Base-by-base conservation (phyloP, 1,140 invertebrate species). In the Sogatella furcifera region DNA sequence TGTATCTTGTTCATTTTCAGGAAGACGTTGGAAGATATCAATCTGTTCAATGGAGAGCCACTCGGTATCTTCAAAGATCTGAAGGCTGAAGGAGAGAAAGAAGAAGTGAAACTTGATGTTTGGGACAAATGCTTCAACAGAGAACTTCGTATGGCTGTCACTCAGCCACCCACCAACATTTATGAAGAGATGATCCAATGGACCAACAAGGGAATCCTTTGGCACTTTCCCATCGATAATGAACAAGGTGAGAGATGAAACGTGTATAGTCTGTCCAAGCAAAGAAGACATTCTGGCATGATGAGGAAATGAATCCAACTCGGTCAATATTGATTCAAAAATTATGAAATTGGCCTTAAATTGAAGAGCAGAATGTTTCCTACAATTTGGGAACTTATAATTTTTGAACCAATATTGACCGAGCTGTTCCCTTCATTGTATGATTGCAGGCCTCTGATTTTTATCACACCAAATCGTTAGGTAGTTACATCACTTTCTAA, bases 201-300 rank as follows among this genome's bases (percentile, higher is more conserved):
- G 92, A 98, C 96, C 0, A 84, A 96, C 54, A 83, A 95, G 73
- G 92, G 92, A 49, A 97, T 95, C 77, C 67, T 98, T 9, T 99
- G 96, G 96, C 84, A 88, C 56, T 99, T 97, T 73, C 97, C 97
- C 11, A 95, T 99, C 60, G 78, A 98, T 73, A 99, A 99, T 80
- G 95, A 98, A 77, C 87, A 92, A 82, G 95, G 92, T 92, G 76
- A n/a, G n/a, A n/a, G n/a, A 43, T 17, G 43, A 5, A 43, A n/a
- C n/a, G n/a, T n/a, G n/a, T n/a, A n/a, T n/a, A n/a, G n/a, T n/a
- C n/a, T n/a, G n/a, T n/a, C n/a, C n/a, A n/a, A n/a, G n/a, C n/a
- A n/a, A n/a, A n/a, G n/a, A n/a, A n/a, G n/a, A n/a, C n/a, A n/a
- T n/a, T n/a, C n/a, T n/a, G n/a, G n/a, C n/a, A n/a, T n/a, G n/a